These are phyloP conservation scores for Leptestheria dahalacensis DNA, from an alignment of 1,140 invertebrate species.

Conservation along the genomic window DNA sequence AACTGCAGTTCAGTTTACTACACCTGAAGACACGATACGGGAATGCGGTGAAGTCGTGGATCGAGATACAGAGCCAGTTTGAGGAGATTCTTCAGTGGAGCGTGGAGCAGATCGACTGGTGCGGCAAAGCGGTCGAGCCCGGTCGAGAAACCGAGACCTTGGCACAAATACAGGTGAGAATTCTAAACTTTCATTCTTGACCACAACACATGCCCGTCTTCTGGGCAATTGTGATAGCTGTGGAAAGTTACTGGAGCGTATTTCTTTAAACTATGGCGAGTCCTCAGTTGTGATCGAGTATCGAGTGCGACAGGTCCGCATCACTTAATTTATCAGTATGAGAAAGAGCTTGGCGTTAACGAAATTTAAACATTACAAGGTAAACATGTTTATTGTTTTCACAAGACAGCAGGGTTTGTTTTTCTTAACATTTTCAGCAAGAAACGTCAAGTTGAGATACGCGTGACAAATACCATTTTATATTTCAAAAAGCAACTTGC, in stretches of 20 bases:
- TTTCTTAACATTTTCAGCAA: no score
- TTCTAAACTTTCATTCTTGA: not conserved
- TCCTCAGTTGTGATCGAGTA: not conserved
- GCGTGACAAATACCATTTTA: no score
- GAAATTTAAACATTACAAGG: no score
- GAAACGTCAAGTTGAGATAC: no score
- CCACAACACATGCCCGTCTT: not conserved
- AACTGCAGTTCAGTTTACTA: conserved; percentile 30
- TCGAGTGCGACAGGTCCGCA: no score
- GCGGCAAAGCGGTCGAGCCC: not conserved
- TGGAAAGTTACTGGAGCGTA: no score
- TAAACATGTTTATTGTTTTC: no score
- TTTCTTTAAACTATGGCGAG: not conserved
- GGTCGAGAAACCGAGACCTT: conserved; percentile 2
- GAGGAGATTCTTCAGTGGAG: conserved; percentile 9
- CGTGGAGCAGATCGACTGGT: not conserved
- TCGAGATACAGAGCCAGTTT: not conserved
- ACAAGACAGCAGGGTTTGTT: no score
- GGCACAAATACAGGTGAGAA: conserved; percentile 10
- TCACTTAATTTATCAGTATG: no score
- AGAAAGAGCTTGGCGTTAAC: no score
- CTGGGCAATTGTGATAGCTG: no score
- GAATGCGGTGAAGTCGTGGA: conserved; percentile 2
- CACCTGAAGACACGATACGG: not conserved
- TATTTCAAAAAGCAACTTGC: no score